Evolutionary conservation across 2,888 invertebrate species (phyloP), one percentile per base, ranked within the genome.

Genomic region (Chrysolina americana): DNA sequence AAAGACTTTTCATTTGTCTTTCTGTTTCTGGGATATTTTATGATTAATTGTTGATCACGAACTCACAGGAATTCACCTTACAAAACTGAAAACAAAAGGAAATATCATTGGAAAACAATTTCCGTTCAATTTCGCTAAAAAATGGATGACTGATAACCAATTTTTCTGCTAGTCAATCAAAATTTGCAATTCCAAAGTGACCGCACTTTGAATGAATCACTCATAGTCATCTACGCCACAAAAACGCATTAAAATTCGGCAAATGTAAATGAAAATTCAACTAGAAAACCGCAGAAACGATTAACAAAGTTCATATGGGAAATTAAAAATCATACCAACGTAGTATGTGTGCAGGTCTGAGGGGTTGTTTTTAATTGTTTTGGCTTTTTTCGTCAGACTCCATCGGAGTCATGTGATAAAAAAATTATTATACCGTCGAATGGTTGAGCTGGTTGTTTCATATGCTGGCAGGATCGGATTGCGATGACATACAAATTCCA

Each of bases 171-270:
- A 81, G 82, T 83, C 83, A 82, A 84, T 85, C 83, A 83, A 82
- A 83, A 81, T 84, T 82, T 79, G 79, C 82, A 84, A 83, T 84
- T 83, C 78, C 82, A 79, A 76, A 79, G 65, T 79, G 78, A 85
- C 85, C 85, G 79, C 85, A 83, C 82, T 84, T 84, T 83, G 83
- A 85, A 85, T 85, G 84, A 84, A 85, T 83, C 83, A 81, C 82
- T 83, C 83, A 79, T 79, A 81, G 83, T 79, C 83, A 83, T 84
- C 84, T 84, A 83, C 81, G 81, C 85, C 84, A 79, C 86, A 85
- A 85, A 86, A 85, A 86, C 85, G 81, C 85, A 85, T 86, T 85
- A 85, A 85, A 85, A 85, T 83, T 81, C 84, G 82, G 83, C 85
- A 83, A 84, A 85, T 85, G 83, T 81, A 84, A 86, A 85, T 85